phyloP scores from a whole-genome alignment of 2,113 vertebrate genomes.

The Sula dactylatra region DNA sequence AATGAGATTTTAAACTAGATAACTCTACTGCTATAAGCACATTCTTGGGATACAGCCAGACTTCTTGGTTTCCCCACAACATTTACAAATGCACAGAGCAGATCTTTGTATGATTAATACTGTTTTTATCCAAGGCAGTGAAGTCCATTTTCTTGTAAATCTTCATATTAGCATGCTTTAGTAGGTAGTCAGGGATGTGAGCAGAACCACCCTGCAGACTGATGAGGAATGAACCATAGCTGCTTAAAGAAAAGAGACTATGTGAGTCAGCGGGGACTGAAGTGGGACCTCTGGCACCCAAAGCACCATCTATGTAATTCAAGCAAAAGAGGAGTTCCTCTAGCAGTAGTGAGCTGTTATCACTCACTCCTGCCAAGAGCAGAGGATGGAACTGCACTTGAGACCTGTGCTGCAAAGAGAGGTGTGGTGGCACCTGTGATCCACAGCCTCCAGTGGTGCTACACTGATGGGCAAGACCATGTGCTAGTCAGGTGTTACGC shows the following conservation, averaged over 20 bases:
- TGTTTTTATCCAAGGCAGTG: background rate
- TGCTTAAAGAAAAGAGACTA: background rate
- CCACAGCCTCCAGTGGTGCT: background rate
- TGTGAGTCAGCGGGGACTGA: background rate
- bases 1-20: background rate
- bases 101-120: background rate
- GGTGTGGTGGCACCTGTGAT: background rate
- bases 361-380: background rate
- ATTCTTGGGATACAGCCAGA: background rate
- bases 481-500: background rate
- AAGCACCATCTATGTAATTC: background rate
- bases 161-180: background rate
- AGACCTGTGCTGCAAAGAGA: background rate
- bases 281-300: background rate
- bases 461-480: too few species aligned
- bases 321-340: background rate
- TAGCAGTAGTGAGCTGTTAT: background rate
- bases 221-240: background rate
- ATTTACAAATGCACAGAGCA: background rate
- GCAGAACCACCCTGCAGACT: background rate
- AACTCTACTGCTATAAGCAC: background rate
- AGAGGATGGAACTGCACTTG: background rate
- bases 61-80: background rate
- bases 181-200: background rate
- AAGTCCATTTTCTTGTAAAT: slow-evolving; percentile 17